Percentiles rank a stretch among this genome's conserved stretches.
Evolutionary conservation across 2,113 vertebrate genomes (phyloP).

Genomic region (Larimichthys polyactis): DNA sequence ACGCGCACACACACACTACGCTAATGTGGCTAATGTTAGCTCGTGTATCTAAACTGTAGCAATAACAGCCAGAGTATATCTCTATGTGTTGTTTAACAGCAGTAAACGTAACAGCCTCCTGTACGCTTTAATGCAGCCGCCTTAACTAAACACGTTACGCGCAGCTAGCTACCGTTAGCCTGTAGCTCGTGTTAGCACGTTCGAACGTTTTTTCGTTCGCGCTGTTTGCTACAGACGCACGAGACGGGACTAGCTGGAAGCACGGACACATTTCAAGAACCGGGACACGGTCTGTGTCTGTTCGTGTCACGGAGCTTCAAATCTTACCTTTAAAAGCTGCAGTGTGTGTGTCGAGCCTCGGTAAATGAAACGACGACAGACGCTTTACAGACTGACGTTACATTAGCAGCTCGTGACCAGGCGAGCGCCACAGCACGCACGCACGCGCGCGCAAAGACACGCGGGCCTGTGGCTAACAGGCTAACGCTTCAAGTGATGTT

Average conservation of each 20-base stretch:
- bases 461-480: not conserved
- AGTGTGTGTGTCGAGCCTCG: not conserved
- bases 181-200: not conserved
- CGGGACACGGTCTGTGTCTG: no score
- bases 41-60: no score
- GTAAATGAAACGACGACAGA: conserved; percentile 47
- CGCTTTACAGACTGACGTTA: not conserved
- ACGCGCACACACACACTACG: no score
- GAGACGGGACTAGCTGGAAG: no score
- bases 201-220: no score
- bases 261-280: no score
- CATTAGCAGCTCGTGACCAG: not conserved
- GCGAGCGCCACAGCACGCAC: not conserved
- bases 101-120: not conserved
- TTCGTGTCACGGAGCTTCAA: accelerated
- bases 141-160: not conserved
- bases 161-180: not conserved
- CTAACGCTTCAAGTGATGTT: conserved; percentile 7
- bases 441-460: no score
- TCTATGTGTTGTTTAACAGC: not conserved
- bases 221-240: not conserved
- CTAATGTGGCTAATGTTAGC: no score
- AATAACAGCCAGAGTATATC: accelerated
- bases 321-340: conserved; percentile 43
- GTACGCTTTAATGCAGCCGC: accelerated